phyloP scores from a whole-genome alignment of 2,113 vertebrate genomes.

The Urocynchramus pylzowi region DNA sequence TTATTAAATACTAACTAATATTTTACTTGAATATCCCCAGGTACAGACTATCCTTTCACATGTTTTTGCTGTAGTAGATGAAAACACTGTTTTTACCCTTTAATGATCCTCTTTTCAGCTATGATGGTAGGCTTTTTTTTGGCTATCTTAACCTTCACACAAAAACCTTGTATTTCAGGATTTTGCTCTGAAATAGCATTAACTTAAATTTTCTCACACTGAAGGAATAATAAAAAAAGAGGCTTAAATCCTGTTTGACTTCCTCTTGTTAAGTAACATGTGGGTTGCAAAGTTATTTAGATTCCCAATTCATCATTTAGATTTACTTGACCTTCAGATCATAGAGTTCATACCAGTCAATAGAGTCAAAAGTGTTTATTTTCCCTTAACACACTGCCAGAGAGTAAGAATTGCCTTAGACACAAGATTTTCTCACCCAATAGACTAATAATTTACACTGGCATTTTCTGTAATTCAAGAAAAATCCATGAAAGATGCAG shows the following conservation, averaged over 20 bases:
- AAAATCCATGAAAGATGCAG: background rate
- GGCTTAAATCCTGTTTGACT: background rate
- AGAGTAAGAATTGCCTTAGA: background rate
- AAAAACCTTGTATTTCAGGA: background rate
- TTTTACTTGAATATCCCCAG: background rate
- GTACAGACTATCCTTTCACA: background rate
- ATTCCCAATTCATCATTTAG: background rate
- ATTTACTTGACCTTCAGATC: background rate
- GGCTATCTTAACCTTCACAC: background rate
- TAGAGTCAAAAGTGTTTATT: background rate
- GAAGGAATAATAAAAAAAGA: background rate
- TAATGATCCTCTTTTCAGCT: background rate
- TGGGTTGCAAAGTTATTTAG: background rate
- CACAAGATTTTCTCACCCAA: background rate
- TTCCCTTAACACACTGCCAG: background rate
- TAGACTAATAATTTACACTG: background rate
- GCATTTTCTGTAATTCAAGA: background rate
- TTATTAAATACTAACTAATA: background rate
- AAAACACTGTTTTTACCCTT: background rate
- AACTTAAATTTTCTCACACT: background rate
- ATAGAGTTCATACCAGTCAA: background rate
- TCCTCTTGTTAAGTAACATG: background rate
- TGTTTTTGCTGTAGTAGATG: background rate
- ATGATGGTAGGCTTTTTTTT: accelerated
- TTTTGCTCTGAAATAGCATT: background rate